phyloP scores from a whole-genome alignment of 2,888 invertebrate genomes.

The Leucoma salicis region DNA sequence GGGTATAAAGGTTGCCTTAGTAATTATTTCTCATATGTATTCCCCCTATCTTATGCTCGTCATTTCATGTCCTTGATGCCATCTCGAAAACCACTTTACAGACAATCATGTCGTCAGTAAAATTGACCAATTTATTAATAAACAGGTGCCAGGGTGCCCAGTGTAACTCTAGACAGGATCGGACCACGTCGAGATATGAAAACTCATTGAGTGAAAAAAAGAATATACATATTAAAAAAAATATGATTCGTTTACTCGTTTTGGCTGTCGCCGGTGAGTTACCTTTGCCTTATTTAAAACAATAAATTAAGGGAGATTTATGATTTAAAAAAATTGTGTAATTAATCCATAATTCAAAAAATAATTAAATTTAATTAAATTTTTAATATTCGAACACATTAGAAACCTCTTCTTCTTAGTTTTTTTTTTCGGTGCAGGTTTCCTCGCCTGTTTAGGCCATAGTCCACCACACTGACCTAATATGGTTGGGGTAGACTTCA shows the following conservation, averaged over 20 bases:
- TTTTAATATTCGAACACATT: too few species aligned
- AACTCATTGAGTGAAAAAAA: conserved; percentile 26
- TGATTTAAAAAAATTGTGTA: too few species aligned
- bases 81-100: conserved; percentile 53
- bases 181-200: conserved; percentile 27
- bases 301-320: too few species aligned
- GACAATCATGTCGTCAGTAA: conserved; percentile 47
- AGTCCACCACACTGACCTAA: too few species aligned
- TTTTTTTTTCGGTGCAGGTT: too few species aligned
- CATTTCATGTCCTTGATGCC: conserved; percentile 60
- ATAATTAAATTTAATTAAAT: too few species aligned
- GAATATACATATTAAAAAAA: conserved; percentile 7
- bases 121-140: conserved; percentile 74
- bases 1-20: too few species aligned
- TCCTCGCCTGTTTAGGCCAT: too few species aligned
- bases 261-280: conserved; percentile 36
- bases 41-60: conserved; percentile 24
- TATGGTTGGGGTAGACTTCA: too few species aligned
- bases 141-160: conserved; percentile 44
- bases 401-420: too few species aligned
- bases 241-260: conserved; percentile 30
- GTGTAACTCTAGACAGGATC: conserved; percentile 28
- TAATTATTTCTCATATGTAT: conserved; percentile 15
- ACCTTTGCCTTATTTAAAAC: conserved; percentile 1
- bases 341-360: too few species aligned